phyloP scores from a whole-genome alignment of 92 coral and sea anemone species.

The Paragorgia papillata region DNA sequence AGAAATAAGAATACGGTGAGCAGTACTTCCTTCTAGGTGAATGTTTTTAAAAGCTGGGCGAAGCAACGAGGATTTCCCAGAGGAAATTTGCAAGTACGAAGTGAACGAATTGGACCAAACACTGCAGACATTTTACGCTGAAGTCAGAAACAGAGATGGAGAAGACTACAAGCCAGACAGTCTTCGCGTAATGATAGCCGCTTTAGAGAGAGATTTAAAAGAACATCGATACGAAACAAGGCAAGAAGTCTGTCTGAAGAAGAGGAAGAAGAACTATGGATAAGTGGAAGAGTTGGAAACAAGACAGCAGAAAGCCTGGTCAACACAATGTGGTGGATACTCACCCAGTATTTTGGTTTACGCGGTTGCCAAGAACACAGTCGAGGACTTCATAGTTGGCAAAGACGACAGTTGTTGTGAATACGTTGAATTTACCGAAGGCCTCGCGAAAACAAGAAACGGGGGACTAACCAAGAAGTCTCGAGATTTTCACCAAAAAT shows the following conservation, averaged over 20 bases:
- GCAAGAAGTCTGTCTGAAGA: slow-evolving; percentile 38
- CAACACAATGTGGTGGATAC: slow-evolving; percentile 65
- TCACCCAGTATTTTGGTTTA: slow-evolving; percentile 56
- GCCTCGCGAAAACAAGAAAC: slow-evolving; percentile 50
- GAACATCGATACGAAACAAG: slow-evolving; percentile 35
- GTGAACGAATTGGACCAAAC: slow-evolving; percentile 49
- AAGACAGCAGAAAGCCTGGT: slow-evolving; percentile 42
- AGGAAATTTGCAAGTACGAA: slow-evolving; percentile 40
- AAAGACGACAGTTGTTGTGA: slow-evolving; percentile 53
- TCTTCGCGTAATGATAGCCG: slow-evolving; percentile 32
- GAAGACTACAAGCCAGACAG: slow-evolving; percentile 44
- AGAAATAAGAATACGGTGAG: slow-evolving; percentile 39
- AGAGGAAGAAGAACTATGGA: slow-evolving; percentile 57
- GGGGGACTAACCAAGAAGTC: slow-evolving; percentile 15
- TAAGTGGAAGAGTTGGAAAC: slow-evolving; percentile 41
- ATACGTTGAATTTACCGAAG: slow-evolving; percentile 55
- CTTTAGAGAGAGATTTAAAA: slow-evolving; percentile 37
- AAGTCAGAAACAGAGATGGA: slow-evolving; percentile 36
- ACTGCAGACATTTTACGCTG: slow-evolving; percentile 50
- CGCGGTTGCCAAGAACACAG: slow-evolving; percentile 66
- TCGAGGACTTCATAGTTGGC: slow-evolving; percentile 42
- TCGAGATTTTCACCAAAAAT: slow-evolving; percentile 53
- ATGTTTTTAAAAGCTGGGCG: slow-evolving; percentile 45
- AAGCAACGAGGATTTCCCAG: slow-evolving; percentile 39
- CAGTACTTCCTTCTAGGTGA: slow-evolving; percentile 49